Conservation (phyloP, 2,888 invertebrate genomes). For the Cephonodes hylas region DNA sequence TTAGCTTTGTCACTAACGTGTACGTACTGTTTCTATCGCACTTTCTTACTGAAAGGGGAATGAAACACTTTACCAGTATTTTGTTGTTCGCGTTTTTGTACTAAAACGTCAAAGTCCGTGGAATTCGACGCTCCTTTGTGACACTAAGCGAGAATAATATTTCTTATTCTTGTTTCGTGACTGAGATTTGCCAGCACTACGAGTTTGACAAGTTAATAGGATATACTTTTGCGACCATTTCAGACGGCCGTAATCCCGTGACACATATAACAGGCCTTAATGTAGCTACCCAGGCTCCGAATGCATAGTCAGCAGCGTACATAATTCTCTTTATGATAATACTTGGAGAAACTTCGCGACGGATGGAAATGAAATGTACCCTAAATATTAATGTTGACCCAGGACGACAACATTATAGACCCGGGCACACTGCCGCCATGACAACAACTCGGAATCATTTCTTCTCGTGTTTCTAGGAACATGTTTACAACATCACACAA, state of each 20-base stretch:
- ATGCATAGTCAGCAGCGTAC: background rate
- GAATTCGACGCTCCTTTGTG: background rate
- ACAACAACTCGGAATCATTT: too few relatives aligned
- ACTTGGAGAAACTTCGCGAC: background rate
- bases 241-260: background rate
- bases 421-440: background rate
- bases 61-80: background rate
- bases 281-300: background rate
- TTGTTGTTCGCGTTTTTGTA: background rate
- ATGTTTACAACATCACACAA: too few relatives aligned
- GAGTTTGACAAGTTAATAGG: background rate
- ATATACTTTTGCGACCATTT: background rate
- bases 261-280: background rate
- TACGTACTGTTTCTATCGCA: conserved; percentile 28
- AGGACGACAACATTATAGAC: background rate
- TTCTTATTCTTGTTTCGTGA: background rate
- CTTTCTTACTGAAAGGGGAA: conserved; percentile 3
- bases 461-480: background rate
- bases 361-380: background rate
- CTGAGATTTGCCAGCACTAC: background rate
- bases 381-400: background rate
- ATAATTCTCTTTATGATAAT: conserved; percentile 2
- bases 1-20: conserved; percentile 40
- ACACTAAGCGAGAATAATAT: background rate
- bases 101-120: background rate